A percentile compares a stretch with the other conserved stretches of the same genome.
These are phyloP conservation scores for Carterocephalus palaemon DNA, from an alignment of 2,888 invertebrate species.

Conservation along the genomic window DNA sequence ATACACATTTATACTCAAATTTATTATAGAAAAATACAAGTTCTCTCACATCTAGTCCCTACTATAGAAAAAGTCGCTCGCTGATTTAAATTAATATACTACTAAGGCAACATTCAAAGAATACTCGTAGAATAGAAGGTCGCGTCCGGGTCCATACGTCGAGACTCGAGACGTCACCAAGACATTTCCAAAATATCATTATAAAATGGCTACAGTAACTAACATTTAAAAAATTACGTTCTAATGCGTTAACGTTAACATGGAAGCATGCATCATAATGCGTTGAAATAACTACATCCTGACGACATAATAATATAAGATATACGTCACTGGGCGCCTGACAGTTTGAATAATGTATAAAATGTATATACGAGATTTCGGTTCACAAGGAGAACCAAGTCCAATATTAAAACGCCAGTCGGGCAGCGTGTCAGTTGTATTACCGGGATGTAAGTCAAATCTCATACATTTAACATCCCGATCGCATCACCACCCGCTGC, in stretches of 20 bases:
- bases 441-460: no score
- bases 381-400: no score
- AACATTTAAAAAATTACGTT: slow-evolving; percentile 16
- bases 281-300: no score
- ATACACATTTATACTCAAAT: slow-evolving; percentile 32
- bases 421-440: no score
- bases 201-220: slow-evolving; percentile 22
- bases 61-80: slow-evolving; percentile 45
- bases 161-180: slow-evolving; percentile 17
- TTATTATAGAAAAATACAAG: slow-evolving; percentile 53
- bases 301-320: no score
- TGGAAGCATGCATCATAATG: no score
- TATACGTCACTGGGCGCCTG: neutral
- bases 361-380: no score
- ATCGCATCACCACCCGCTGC: no score
- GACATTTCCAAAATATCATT: slow-evolving; percentile 23
- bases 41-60: slow-evolving; percentile 39
- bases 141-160: no score
- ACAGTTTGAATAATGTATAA: no score
- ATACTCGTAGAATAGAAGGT: slow-evolving; percentile 15
- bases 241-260: slow-evolving; percentile 9
- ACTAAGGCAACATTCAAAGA: slow-evolving; percentile 19
- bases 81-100: slow-evolving; percentile 29
- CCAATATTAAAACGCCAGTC: no score
- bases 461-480: no score